A percentile compares a stretch with the other conserved stretches of the same genome.
phyloP scores from a whole-genome alignment of 2,888 invertebrate species.

The Cabera pusaria region DNA sequence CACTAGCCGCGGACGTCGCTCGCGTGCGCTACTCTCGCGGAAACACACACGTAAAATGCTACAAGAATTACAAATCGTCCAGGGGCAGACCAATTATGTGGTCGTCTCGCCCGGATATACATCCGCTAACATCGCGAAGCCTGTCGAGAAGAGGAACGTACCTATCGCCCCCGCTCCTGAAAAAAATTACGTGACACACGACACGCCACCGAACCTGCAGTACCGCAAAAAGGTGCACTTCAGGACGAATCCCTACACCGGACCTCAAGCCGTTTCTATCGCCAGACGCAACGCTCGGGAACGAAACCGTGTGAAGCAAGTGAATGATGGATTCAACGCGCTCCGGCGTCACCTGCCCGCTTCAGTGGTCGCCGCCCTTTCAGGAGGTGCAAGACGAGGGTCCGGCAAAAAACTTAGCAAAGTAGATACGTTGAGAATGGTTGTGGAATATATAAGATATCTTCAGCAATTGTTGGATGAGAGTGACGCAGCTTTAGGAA shows the following conservation, averaged over 20 bases:
- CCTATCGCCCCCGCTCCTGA: slow-evolving; percentile 85
- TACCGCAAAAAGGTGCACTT: slow-evolving; percentile 91
- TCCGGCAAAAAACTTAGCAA: slow-evolving; percentile 94
- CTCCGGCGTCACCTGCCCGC: slow-evolving; percentile 94
- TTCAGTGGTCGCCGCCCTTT: slow-evolving; percentile 88
- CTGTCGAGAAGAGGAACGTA: slow-evolving; percentile 77
- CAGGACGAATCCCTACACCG: slow-evolving; percentile 83
- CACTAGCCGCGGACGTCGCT: slow-evolving; percentile 63
- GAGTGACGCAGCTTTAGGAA: slow-evolving; percentile 85
- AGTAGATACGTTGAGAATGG: slow-evolving; percentile 94
- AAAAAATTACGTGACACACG: slow-evolving; percentile 78
- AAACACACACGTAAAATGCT: slow-evolving; percentile 69
- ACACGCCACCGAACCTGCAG: slow-evolving; percentile 80
- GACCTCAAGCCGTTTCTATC: slow-evolving; percentile 92
- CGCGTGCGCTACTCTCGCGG: slow-evolving; percentile 54
- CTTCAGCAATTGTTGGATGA: slow-evolving; percentile 91
- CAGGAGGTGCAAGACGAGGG: slow-evolving; percentile 86
- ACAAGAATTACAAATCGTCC: slow-evolving; percentile 80
- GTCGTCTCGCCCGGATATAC: slow-evolving; percentile 82
- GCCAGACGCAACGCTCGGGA: slow-evolving; percentile 96
- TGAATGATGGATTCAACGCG: slow-evolving; percentile 96
- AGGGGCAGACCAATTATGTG: slow-evolving; percentile 84
- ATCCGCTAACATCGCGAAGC: slow-evolving; percentile 66
- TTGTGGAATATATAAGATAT: slow-evolving; percentile 95
- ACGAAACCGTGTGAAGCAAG: slow-evolving; percentile 97